phyloP scores from a whole-genome alignment of 2,888 invertebrate genomes.

The Rapana venosa region DNA sequence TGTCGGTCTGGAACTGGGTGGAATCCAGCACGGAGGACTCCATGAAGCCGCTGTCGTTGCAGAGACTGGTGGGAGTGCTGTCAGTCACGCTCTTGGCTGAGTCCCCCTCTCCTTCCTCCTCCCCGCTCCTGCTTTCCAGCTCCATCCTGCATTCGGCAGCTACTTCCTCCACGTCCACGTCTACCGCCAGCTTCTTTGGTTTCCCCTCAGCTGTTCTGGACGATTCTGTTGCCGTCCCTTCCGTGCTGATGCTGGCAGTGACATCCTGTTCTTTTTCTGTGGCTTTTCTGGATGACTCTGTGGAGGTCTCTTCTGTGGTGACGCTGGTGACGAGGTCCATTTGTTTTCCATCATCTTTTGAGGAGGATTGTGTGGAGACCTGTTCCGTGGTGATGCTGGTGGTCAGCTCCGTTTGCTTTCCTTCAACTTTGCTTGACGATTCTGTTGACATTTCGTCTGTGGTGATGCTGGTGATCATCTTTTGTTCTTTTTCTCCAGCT shows the following conservation, averaged over 20 bases:
- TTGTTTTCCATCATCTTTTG: not conserved
- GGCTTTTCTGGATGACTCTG: not conserved
- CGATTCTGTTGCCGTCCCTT: not conserved
- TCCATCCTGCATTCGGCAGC: slow-evolving; percentile 31
- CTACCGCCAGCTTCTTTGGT: not conserved
- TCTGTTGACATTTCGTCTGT: no score
- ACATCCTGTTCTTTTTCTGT: not conserved
- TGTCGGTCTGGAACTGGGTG: slow-evolving; percentile 22
- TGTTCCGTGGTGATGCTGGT: no score
- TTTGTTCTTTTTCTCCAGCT: no score
- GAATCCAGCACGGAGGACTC: slow-evolving; percentile 44
- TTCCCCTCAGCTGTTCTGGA: not conserved
- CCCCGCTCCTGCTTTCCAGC: not conserved
- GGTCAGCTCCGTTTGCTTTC: no score
- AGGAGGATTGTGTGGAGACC: no score
- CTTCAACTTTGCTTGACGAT: no score
- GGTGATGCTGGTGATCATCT: no score
- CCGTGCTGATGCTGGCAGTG: not conserved
- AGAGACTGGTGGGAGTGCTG: slow-evolving; percentile 39
- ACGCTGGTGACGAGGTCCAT: no score
- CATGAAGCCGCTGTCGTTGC: slow-evolving; percentile 48
- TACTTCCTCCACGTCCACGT: slow-evolving; percentile 15
- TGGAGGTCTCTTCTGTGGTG: not conserved
- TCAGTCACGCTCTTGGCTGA: slow-evolving; percentile 23
- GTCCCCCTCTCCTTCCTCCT: not conserved